A percentile compares a stretch with the other conserved stretches of the same genome.
phyloP scores from a whole-genome alignment of 2,888 invertebrate species.

The Latrodectus hesperus region DNA sequence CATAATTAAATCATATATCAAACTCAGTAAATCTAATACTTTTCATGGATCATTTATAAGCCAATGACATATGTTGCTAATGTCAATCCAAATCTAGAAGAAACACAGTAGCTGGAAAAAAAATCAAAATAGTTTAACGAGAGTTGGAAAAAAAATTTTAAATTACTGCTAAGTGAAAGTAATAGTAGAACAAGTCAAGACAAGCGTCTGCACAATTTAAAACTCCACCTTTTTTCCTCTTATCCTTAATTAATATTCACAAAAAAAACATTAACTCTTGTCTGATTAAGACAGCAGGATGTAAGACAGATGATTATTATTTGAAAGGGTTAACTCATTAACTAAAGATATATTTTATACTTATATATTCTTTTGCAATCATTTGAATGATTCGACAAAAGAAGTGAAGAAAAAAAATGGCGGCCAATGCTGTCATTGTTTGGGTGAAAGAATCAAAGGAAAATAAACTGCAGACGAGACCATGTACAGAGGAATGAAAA shows the following conservation, averaged over 20 bases:
- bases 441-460: conserved; percentile 11
- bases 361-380: background rate
- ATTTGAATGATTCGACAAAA: background rate
- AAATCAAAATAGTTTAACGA: background rate
- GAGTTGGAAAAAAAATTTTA: background rate
- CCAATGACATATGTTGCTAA: too few relatives aligned
- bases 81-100: too few relatives aligned
- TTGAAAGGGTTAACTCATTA: background rate
- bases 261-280: background rate
- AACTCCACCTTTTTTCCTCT: background rate
- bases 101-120: background rate
- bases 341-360: background rate
- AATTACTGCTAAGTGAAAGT: background rate
- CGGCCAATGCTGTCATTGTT: conserved; percentile 35
- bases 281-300: conserved; percentile 36
- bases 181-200: background rate
- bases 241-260: conserved; percentile 35
- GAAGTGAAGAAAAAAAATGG: background rate
- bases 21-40: too few relatives aligned
- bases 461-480: conserved; percentile 7
- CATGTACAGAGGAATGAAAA: conserved; percentile 36
- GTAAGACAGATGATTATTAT: conserved; percentile 24
- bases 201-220: background rate
- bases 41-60: too few relatives aligned
- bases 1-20: too few relatives aligned